Evolutionary conservation across 2,797 vertebrate species (phyloP).

Genomic region (Enoplosus armatus): DNA sequence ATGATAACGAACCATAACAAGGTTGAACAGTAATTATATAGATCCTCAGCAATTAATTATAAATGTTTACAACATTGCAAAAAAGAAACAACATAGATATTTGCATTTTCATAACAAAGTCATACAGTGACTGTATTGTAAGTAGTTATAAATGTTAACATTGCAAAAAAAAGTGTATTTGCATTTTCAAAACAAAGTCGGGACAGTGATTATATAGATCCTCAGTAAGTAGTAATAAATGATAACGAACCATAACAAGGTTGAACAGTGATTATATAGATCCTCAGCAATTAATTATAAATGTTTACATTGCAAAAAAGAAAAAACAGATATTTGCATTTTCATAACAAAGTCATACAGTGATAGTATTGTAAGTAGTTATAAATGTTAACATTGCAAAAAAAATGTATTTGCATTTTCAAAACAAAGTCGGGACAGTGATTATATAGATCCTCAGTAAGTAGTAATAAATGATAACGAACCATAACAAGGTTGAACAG

Average conservation of each 20-base stretch:
- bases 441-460: not conserved
- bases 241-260: too few species aligned
- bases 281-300: not conserved
- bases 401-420: not conserved
- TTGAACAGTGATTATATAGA: not conserved
- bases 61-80: conserved; percentile 1
- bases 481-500: too few species aligned
- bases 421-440: not conserved
- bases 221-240: too few species aligned
- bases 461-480: too few species aligned
- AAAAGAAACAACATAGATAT: not conserved
- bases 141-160: not conserved
- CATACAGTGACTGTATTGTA: not conserved
- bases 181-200: not conserved
- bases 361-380: not conserved
- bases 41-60: not conserved
- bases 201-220: not conserved
- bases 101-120: not conserved
- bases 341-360: not conserved
- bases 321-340: not conserved
- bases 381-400: not conserved
- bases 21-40: not conserved
- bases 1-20: too few species aligned
- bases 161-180: not conserved
- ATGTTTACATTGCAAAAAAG: not conserved